Conservation (phyloP, 2,113 vertebrate species). For the Benitochromis conjunctus region DNA sequence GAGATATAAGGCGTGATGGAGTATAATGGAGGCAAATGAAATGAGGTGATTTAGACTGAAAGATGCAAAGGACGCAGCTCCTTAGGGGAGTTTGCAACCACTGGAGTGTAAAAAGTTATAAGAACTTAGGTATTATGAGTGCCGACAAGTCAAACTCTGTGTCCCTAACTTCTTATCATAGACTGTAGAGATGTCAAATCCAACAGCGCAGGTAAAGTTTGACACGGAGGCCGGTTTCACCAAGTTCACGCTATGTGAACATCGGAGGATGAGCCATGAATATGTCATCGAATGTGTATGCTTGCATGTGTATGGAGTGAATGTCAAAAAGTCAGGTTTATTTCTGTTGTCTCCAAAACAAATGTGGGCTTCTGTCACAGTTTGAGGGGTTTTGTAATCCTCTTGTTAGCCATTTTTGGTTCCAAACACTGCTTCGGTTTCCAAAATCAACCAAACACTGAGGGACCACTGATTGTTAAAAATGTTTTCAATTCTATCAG, state of each 20-base stretch:
- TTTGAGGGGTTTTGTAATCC: neutral
- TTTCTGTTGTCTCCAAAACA: neutral
- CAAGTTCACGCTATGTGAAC: neutral
- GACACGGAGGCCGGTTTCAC: neutral
- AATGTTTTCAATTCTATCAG: neutral
- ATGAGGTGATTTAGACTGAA: conserved; percentile 52
- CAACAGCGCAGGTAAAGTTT: conserved; percentile 16
- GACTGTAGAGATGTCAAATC: conserved; percentile 19
- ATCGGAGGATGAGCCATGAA: neutral
- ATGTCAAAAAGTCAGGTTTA: neutral
- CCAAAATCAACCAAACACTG: neutral
- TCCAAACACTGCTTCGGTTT: neutral
- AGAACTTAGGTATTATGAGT: conserved; percentile 38
- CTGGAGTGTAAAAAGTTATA: conserved; percentile 39
- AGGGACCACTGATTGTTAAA: neutral
- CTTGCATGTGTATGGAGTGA: neutral
- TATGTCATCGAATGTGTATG: neutral
- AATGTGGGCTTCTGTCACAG: neutral
- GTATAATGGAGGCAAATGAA: conserved; percentile 56
- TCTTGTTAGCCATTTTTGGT: neutral
- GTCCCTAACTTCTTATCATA: conserved; percentile 22
- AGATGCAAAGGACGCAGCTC: conserved; percentile 39
- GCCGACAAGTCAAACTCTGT: conserved; percentile 26
- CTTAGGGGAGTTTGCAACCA: conserved; percentile 3
- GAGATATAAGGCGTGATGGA: conserved; percentile 46